These are phyloP conservation scores for Lobophora halterata DNA, from an alignment of 2,888 invertebrate genomes.

Conservation along the genomic window DNA sequence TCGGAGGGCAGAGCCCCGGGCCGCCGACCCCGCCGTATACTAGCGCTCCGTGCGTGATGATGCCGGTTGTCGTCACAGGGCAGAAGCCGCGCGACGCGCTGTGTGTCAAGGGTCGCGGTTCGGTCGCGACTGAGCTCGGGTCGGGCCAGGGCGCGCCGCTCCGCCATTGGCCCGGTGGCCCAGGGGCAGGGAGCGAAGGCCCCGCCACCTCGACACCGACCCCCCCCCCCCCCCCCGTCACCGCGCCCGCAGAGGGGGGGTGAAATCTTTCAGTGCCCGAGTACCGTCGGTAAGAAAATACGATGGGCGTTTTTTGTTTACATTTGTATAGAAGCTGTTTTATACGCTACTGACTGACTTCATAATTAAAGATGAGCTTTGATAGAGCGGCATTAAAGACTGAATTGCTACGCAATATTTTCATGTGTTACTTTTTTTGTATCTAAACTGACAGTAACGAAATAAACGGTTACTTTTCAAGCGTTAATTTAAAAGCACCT, in stretches of 20 bases:
- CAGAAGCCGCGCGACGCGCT: slow-evolving; percentile 66
- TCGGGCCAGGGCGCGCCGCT: slow-evolving; percentile 75
- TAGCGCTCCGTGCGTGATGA: slow-evolving; percentile 81
- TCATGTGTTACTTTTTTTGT: neutral
- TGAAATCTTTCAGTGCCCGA: slow-evolving; percentile 71
- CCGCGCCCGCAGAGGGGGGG: too few relatives aligned
- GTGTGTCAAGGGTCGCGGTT: slow-evolving; percentile 79
- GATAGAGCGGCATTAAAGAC: neutral
- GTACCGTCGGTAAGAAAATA: slow-evolving; percentile 70
- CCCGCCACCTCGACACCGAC: slow-evolving; percentile 74
- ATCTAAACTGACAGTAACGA: slow-evolving; percentile 3
- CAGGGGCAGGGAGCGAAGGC: slow-evolving; percentile 78
- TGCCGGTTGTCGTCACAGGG: slow-evolving; percentile 69
- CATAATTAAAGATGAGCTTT: slow-evolving; percentile 1
- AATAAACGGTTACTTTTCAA: slow-evolving; percentile 1
- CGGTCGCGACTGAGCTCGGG: slow-evolving; percentile 77
- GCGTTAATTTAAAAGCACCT: neutral
- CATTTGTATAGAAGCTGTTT: slow-evolving; percentile 11
- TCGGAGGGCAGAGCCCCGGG: slow-evolving; percentile 81
- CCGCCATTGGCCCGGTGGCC: slow-evolving; percentile 80
- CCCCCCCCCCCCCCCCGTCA: slow-evolving; percentile 47
- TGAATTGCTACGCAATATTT: neutral
- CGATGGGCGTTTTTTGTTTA: slow-evolving; percentile 36
- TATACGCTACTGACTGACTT: slow-evolving; percentile 11
- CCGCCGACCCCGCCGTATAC: slow-evolving; percentile 81